Evolutionary conservation across 1,140 invertebrate genomes (phyloP).

Genomic region (Brachionus koreanus): DNA sequence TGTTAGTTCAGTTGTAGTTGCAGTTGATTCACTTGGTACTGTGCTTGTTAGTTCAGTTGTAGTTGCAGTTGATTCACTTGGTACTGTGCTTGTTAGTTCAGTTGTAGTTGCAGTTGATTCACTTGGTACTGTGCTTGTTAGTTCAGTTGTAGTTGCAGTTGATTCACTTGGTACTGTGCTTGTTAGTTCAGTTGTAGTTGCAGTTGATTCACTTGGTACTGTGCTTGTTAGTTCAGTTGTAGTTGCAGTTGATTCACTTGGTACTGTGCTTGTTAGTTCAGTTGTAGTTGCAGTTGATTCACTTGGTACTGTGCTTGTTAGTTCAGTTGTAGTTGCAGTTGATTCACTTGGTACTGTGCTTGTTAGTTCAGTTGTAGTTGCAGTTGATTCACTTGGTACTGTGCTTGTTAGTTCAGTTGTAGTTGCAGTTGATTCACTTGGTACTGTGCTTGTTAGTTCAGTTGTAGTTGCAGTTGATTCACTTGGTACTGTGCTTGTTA

Average conservation of each 20-base stretch:
- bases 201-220: background rate
- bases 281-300: background rate
- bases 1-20: no score
- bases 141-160: no score
- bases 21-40: no score
- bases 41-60: background rate
- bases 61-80: background rate
- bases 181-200: background rate
- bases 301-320: background rate
- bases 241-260: background rate
- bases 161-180: background rate
- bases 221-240: background rate
- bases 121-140: background rate
- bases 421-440: no score
- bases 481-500: no score
- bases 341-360: no score
- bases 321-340: no score
- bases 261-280: background rate
- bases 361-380: no score
- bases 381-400: no score
- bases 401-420: no score
- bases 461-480: no score
- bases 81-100: background rate
- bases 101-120: background rate
- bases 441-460: no score